Evolutionary conservation across 2,888 invertebrate species (phyloP).

Genomic region (Orchestes rusci): DNA sequence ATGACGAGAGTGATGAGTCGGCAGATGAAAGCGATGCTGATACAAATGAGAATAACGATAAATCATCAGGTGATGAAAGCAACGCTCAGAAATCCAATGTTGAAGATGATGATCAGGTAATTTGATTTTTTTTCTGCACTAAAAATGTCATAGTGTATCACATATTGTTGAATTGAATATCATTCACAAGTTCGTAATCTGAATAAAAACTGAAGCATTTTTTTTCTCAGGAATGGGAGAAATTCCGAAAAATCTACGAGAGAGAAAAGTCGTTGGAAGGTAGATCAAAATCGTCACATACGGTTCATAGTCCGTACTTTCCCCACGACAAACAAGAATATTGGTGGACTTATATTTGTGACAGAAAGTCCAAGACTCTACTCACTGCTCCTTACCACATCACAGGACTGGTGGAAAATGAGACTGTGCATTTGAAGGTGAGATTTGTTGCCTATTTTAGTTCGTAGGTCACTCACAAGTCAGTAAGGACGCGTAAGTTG

Average conservation of each 20-base stretch:
- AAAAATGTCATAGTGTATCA: too few relatives aligned
- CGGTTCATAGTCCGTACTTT: constrained; percentile 95
- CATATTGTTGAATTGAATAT: too few relatives aligned
- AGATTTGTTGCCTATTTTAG: constrained; percentile 15
- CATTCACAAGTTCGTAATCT: too few relatives aligned
- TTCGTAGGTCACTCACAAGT: too few relatives aligned
- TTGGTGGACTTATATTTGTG: constrained; percentile 99
- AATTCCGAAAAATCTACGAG: constrained; percentile 81
- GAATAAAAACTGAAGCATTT: too few relatives aligned
- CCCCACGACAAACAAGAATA: constrained; percentile 96
- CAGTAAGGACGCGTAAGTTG: too few relatives aligned
- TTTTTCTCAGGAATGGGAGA: constrained; percentile 71
- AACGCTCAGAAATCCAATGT: constrained; percentile 33
- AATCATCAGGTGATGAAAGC: constrained; percentile 41
- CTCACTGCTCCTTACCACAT: constrained; percentile 91
- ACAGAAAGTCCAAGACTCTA: constrained; percentile 85
- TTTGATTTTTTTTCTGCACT: too few relatives aligned
- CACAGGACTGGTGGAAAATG: constrained; percentile 81
- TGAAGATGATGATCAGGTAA: constrained; percentile 43
- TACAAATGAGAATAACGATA: constrained; percentile 40
- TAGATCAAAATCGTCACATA: constrained; percentile 87
- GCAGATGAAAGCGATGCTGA: constrained; percentile 49
- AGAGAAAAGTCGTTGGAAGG: constrained; percentile 84
- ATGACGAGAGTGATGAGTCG: constrained; percentile 38
- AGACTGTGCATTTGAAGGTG: constrained; percentile 84